Percentiles rank a stretch among this genome's conserved stretches.
phyloP scores from a whole-genome alignment of 2,797 vertebrate genomes.

The Gephyroberyx darwinii region DNA sequence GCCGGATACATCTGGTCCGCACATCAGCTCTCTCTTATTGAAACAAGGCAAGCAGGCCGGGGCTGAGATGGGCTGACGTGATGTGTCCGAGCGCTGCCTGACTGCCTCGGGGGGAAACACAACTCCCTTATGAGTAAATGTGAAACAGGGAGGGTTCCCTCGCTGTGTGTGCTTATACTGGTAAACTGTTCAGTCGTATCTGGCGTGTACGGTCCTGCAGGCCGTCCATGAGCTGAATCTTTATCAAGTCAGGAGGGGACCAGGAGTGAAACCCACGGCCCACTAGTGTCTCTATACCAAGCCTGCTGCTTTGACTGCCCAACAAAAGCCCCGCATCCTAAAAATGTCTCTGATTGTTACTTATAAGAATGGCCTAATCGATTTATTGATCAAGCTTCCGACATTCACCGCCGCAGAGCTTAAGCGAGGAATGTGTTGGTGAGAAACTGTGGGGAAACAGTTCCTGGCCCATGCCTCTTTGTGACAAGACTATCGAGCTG shows the following conservation, averaged over 20 bases:
- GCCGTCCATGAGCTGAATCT: constrained; percentile 10
- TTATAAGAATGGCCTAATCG: constrained; percentile 29
- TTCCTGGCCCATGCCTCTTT: constrained; percentile 33
- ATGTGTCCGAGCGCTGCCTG: neutral
- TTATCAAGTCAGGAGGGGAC: constrained; percentile 13
- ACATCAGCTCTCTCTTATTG: constrained; percentile 51
- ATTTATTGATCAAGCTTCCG: constrained; percentile 6
- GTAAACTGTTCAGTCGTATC: constrained; percentile 21
- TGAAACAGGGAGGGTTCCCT: constrained; percentile 3
- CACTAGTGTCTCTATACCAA: neutral
- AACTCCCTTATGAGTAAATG: neutral
- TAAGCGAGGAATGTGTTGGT: constrained; percentile 10
- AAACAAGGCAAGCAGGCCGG: constrained; percentile 1
- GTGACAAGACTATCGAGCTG: constrained; percentile 33
- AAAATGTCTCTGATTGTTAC: constrained; percentile 29
- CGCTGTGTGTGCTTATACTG: neutral
- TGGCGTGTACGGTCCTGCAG: constrained; percentile 1
- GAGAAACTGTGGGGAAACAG: constrained; percentile 21
- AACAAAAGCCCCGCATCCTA: constrained; percentile 14
- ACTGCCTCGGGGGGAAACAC: neutral
- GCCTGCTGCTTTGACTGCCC: neutral
- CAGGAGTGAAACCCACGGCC: neutral
- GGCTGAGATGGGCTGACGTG: constrained; percentile 5
- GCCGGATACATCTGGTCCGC: constrained; percentile 58
- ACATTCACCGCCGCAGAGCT: constrained; percentile 5